Evolutionary conservation across 2,797 vertebrate species (phyloP).

Genomic region (Parotocinclus haroldoi): DNA sequence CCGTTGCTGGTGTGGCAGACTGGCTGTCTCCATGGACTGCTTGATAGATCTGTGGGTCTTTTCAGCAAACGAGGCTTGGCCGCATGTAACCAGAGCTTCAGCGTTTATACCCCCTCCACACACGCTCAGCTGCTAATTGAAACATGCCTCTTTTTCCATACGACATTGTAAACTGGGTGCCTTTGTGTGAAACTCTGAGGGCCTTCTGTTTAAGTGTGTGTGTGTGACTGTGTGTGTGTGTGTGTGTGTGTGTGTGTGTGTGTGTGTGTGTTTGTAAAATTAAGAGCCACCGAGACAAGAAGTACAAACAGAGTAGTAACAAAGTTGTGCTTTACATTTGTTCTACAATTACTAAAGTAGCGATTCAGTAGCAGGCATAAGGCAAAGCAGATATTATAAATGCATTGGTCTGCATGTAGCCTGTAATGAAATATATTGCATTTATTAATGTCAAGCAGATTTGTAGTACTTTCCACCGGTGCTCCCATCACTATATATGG

Average conservation of each 20-base stretch:
- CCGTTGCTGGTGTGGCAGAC: slow-evolving; percentile 68
- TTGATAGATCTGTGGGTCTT: slow-evolving; percentile 69
- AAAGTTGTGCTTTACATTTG: not conserved
- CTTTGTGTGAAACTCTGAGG: slow-evolving; percentile 50
- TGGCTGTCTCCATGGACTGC: slow-evolving; percentile 73
- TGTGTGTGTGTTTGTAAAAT: slow-evolving; percentile 21
- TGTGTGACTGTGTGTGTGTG: slow-evolving; percentile 33
- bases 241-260: slow-evolving; percentile 40
- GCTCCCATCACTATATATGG: too few relatives aligned
- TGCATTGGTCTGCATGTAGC: too few relatives aligned
- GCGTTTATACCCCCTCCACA: slow-evolving; percentile 65
- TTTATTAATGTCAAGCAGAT: too few relatives aligned
- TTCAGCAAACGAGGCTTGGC: slow-evolving; percentile 50
- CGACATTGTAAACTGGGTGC: slow-evolving; percentile 67
- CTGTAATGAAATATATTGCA: too few relatives aligned
- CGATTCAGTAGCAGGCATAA: too few relatives aligned
- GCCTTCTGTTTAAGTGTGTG: slow-evolving; percentile 31
- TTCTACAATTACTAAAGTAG: too few relatives aligned
- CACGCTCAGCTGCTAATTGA: slow-evolving; percentile 68
- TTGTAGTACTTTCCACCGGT: too few relatives aligned
- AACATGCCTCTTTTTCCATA: slow-evolving; percentile 72
- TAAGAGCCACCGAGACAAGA: slow-evolving; percentile 1
- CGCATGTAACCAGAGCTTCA: slow-evolving; percentile 48
- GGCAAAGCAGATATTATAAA: too few relatives aligned
- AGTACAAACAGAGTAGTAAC: not conserved